Evolutionary conservation across 2,888 invertebrate genomes (phyloP).

Genomic region (Agrotis segetum): DNA sequence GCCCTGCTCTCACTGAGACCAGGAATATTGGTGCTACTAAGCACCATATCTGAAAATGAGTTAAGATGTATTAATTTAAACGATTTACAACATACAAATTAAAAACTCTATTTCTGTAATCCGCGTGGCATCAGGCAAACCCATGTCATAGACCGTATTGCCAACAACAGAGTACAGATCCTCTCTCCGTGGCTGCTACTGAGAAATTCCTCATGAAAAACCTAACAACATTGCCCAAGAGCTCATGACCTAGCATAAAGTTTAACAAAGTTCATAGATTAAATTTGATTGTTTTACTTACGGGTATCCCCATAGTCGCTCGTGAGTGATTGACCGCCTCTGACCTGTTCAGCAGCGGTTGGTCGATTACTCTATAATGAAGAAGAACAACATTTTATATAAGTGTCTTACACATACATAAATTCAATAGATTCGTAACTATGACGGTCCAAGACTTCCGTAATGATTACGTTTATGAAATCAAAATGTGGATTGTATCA

Average conservation of each 20-base stretch:
- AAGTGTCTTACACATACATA: conserved; percentile 70
- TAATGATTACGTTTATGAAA: conserved; percentile 52
- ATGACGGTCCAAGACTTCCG: conserved; percentile 36
- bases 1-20: conserved; percentile 66
- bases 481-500: conserved; percentile 33
- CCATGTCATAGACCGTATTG: no score
- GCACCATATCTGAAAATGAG: conserved; percentile 72
- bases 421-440: conserved; percentile 72
- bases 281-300: conserved; percentile 65
- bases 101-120: no score
- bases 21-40: conserved; percentile 68
- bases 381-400: conserved; percentile 80
- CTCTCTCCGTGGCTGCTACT: no score
- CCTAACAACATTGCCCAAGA: no score
- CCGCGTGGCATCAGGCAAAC: no score
- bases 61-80: background rate
- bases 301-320: conserved; percentile 74
- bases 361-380: conserved; percentile 73
- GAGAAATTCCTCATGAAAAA: no score
- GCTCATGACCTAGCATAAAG: no score
- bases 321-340: conserved; percentile 65
- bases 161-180: no score
- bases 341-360: conserved; percentile 66
- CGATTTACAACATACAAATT: background rate
- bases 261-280: no score